Percentiles rank a stretch among this genome's conserved stretches.
These are phyloP conservation scores for Drosophila lacicola DNA, from an alignment of 2,888 invertebrate genomes.

Conservation along the genomic window DNA sequence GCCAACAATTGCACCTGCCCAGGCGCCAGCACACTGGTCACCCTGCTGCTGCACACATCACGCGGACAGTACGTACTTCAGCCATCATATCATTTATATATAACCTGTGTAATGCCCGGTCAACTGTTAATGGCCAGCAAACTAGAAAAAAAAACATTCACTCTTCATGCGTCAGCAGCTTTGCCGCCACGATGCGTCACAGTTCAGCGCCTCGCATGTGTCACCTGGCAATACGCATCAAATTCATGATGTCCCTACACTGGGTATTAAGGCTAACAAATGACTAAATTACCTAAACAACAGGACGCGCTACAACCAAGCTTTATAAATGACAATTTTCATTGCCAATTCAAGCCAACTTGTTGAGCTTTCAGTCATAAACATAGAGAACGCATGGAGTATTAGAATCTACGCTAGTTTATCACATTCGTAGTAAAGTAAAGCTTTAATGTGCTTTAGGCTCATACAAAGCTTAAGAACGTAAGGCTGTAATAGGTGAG, in stretches of 20 bases:
- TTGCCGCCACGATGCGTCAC: slow-evolving; percentile 37
- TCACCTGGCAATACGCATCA: slow-evolving; percentile 15
- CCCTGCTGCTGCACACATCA: slow-evolving; percentile 97
- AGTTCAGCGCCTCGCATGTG: slow-evolving; percentile 11
- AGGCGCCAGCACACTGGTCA: slow-evolving; percentile 98
- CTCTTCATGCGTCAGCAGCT: slow-evolving; percentile 57
- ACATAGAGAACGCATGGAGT: too few species aligned
- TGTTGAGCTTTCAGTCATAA: neutral
- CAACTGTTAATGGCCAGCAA: slow-evolving; percentile 55
- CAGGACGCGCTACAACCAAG: neutral
- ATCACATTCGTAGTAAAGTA: too few species aligned
- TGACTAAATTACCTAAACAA: slow-evolving; percentile 17
- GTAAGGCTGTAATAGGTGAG: too few species aligned
- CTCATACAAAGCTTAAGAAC: too few species aligned
- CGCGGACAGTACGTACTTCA: slow-evolving; percentile 95
- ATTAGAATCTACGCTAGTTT: too few species aligned
- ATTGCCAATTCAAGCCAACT: neutral
- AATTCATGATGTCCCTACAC: slow-evolving; percentile 9
- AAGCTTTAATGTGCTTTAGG: too few species aligned
- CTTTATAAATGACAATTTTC: neutral
- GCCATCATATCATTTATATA: neutral
- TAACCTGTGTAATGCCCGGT: slow-evolving; percentile 29
- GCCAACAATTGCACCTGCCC: slow-evolving; percentile 99
- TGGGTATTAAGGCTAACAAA: neutral
- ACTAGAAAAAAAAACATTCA: slow-evolving; percentile 28